Evolutionary conservation across 2,113 vertebrate species (phyloP), one percentile per base, ranked within the genome.

Genomic region (Marmota flaviventris): DNA sequence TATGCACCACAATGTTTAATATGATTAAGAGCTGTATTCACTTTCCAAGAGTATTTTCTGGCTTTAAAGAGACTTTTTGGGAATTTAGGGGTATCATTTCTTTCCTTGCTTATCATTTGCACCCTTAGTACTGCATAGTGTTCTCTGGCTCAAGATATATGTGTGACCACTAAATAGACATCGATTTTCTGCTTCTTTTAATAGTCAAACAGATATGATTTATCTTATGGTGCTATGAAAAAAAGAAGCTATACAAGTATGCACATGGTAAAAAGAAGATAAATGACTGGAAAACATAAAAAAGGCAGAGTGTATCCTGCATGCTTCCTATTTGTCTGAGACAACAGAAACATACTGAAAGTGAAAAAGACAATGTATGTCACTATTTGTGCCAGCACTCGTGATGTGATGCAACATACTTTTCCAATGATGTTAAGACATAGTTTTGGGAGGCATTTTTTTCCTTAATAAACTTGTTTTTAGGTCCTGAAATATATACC

Each of bases 141-240:
- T 82, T 42, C 48, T 73, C 70, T 97, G 89, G 51, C 42, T 84
- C 34, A 39, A 85, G 4, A 45, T 91, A 2, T 53, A 32, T 22
- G 2, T 83, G 56, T 94, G 83, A 58, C 65, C 27, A 77, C 42
- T 69, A 93, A 97, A 42, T 65, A 22, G 13, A 89, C 89, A 86
- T 22, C 86, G 63, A 86, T 73, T 85, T 91, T 18, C 24, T 20
- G 45, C 58, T 91, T 78, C 70, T 85, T 85, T 83, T 89, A 94
- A 56, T 53, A 61, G 69, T 82, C 89, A 70, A 79, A 18, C 25
- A 85, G 32, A 77, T 97, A 72, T 69, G 79, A 86, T 93, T 96
- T 97, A 70, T 89, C 83, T 93, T 95, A 69, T 81, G 56, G 29
- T 89, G n/a, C 82, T 94, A 4, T 94, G 58, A 88, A 86, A 93